Base-by-base conservation (phyloP, 92 coral and sea anemone species). In the Epizoanthus fatuus region DNA sequence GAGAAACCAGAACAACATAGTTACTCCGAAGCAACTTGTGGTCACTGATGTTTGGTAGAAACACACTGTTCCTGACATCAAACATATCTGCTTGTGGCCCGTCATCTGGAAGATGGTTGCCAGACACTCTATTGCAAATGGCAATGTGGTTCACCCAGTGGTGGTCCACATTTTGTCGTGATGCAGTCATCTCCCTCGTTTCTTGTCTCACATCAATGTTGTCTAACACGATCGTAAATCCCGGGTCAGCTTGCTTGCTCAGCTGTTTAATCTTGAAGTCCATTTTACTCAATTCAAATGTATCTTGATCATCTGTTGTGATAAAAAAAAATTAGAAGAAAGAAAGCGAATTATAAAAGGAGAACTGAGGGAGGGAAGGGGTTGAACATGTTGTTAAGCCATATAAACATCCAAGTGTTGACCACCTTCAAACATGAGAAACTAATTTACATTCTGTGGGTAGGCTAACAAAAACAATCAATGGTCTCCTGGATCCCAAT, bases 61-160 rank as follows among this genome's bases (percentile, higher is more conserved):
- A 74, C 17, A 37, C 68, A 8, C 37, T 79, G 5, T 13, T 55
- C 5, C n/a, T 55, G n/a, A 55, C n/a, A 0, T 55, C 60, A 55
- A 55, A 5, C n/a, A 55, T 10, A 14, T 55, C 8, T 3, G n/a
- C n/a, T 55, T 55, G 17, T 3, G 60, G 60, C 17, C 60, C 60
- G 5, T 55, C n/a, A 13, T 55, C 60, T 51, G 55, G 55, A 12
- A 76, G 85, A 15, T 29, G 19, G 13, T 68, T 76, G 4, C 92
- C 90, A 56, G 90, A 85, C 40, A 85, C 88, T 62, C 92, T 64
- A 88, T 92, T 88, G 19, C 56, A 38, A 14, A 71, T 68, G 14
- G 81, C 19, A 40, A 84, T 85, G 70, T 88, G 92, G 60, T 85
- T 88, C 3, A 92, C 81, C 92, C 95, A 92, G 69, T 92, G 95